A percentile compares a stretch with the other conserved stretches of the same genome.
Conservation (phyloP, 1,140 invertebrate genomes). For the Bombus breviceps region DNA sequence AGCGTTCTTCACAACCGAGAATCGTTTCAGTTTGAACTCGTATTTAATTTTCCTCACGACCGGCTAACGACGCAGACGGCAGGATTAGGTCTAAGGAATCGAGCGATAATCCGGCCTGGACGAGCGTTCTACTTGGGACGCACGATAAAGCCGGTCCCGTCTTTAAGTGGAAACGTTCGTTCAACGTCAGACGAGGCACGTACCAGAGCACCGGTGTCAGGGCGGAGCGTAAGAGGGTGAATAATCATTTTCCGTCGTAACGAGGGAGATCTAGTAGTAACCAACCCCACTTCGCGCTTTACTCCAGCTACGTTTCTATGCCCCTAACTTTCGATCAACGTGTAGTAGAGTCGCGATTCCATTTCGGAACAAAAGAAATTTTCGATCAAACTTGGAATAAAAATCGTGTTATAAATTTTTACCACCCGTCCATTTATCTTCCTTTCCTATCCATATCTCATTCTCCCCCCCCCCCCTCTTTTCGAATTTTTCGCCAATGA, state of each 20-base stretch:
- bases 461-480: rapidly evolving
- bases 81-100: conserved; percentile 64
- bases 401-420: neutral
- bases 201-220: conserved; percentile 47
- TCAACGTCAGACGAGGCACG: conserved; percentile 72
- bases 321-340: conserved; percentile 15
- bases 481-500: neutral
- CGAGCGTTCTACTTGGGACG: conserved; percentile 55
- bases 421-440: neutral
- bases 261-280: conserved; percentile 74
- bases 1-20: neutral
- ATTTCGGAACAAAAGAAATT: too few relatives aligned
- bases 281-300: conserved; percentile 70
- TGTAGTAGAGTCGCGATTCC: neutral
- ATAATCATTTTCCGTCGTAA: conserved; percentile 78
- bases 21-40: conserved; percentile 29
- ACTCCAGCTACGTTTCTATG: conserved; percentile 49
- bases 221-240: conserved; percentile 67
- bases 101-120: conserved; percentile 64
- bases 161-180: conserved; percentile 75
- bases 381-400: neutral
- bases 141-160: conserved; percentile 69
- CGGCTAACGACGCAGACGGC: conserved; percentile 48
- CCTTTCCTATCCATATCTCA: neutral
- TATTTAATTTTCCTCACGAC: conserved; percentile 56